These are phyloP conservation scores for Erpornis zantholeuca DNA, from an alignment of 2,113 vertebrate genomes.

Conservation along the genomic window DNA sequence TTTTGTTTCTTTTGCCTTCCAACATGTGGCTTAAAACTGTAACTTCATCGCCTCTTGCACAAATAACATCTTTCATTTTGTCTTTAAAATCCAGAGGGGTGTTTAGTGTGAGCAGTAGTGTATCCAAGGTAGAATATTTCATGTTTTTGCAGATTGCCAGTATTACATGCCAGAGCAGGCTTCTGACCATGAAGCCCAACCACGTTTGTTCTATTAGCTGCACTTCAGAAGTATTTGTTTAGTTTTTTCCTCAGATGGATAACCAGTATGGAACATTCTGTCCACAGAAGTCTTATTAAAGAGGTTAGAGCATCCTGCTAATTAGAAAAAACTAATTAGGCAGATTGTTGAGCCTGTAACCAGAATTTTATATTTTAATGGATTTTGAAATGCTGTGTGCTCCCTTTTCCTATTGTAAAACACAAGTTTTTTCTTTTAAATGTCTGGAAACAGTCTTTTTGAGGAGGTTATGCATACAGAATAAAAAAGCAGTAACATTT, in stretches of 20 bases:
- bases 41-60: not conserved
- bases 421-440: not conserved
- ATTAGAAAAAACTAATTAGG: conserved; percentile 66
- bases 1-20: not conserved
- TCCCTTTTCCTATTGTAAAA: conserved; percentile 20
- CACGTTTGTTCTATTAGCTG: conserved; percentile 55
- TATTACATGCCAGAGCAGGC: not conserved
- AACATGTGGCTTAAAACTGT: not conserved
- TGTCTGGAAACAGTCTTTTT: not conserved
- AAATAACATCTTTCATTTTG: not conserved
- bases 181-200: conserved; percentile 34
- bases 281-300: conserved; percentile 66
- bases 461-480: not conserved
- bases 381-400: not conserved
- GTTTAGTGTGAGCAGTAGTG: not conserved
- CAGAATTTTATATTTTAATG: conserved; percentile 62
- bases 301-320: conserved; percentile 62
- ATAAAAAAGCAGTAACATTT: not conserved
- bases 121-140: not conserved
- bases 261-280: conserved; percentile 70
- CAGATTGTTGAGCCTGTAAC: conserved; percentile 64
- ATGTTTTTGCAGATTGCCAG: not conserved
- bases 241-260: conserved; percentile 59
- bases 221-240: conserved; percentile 48
- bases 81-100: not conserved